A percentile compares a stretch with the other conserved stretches of the same genome.
Conservation (phyloP, 2,797 vertebrate species). For the Prunella strophiata region DNA sequence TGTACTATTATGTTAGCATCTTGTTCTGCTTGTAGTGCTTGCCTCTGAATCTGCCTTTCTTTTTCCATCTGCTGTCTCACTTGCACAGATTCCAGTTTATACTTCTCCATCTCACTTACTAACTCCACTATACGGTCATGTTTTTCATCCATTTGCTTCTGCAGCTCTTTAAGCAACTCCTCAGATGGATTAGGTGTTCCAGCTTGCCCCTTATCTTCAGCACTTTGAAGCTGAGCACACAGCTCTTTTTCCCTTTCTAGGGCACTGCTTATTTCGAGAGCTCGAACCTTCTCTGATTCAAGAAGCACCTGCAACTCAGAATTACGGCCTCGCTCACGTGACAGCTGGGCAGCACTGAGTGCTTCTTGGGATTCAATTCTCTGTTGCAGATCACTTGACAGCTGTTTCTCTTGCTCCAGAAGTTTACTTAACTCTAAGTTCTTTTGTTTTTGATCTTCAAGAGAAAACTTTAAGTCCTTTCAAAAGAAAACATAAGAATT, state of each 20-base stretch:
- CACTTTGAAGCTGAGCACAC: constrained; percentile 72
- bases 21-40: constrained; percentile 79
- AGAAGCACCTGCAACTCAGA: constrained; percentile 88
- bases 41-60: constrained; percentile 79
- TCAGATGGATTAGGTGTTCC: constrained; percentile 70
- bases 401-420: constrained; percentile 85
- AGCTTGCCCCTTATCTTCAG: constrained; percentile 54
- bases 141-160: constrained; percentile 88
- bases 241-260: constrained; percentile 85
- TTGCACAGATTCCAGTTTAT: constrained; percentile 86
- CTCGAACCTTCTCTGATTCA: constrained; percentile 84
- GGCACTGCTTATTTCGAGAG: constrained; percentile 83
- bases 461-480: constrained; percentile 87
- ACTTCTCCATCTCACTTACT: constrained; percentile 85
- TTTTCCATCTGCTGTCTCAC: constrained; percentile 82
- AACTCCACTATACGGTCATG: constrained; percentile 85
- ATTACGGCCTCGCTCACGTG: constrained; percentile 78
- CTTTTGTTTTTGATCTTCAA: constrained; percentile 84
- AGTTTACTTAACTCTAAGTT: constrained; percentile 78
- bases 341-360: constrained; percentile 77
- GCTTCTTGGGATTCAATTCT: constrained; percentile 75
- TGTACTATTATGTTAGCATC: constrained; percentile 80
- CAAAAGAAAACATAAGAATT: constrained; percentile 11
- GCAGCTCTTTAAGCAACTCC: constrained; percentile 83
- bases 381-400: constrained; percentile 79